Percentiles rank a stretch among this genome's conserved stretches.
phyloP scores from a whole-genome alignment of 2,113 vertebrate genomes.

The Egretta garzetta region DNA sequence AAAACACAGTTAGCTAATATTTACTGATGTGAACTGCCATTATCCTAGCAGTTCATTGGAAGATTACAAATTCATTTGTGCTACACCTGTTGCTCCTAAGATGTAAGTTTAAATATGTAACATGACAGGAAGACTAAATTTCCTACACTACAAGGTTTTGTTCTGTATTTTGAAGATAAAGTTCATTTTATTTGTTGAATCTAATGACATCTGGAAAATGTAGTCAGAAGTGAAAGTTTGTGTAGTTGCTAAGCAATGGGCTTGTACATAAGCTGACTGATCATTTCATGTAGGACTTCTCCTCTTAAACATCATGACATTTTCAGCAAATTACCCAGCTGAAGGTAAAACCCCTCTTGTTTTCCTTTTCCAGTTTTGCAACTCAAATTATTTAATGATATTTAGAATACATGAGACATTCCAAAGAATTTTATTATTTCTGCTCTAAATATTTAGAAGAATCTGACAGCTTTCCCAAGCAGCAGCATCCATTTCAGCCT shows the following conservation, averaged over 20 bases:
- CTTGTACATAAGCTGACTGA: background rate
- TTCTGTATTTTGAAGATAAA: background rate
- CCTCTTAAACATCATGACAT: background rate
- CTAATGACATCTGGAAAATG: background rate
- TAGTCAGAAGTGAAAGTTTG: background rate
- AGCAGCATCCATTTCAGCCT: constrained; percentile 7
- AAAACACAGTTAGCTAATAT: background rate
- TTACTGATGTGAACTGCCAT: background rate
- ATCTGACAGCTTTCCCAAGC: background rate
- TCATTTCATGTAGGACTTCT: background rate
- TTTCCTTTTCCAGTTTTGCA: background rate
- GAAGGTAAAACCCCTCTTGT: background rate
- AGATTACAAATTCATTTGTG: background rate
- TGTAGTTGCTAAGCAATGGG: background rate
- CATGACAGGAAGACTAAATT: background rate
- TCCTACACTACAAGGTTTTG: background rate
- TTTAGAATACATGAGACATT: background rate
- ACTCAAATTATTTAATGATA: background rate
- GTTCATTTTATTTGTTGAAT: background rate
- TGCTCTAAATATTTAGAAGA: background rate
- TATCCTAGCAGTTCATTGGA: background rate
- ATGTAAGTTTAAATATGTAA: background rate
- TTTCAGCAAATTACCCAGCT: background rate
- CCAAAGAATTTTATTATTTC: background rate
- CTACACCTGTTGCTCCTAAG: background rate